phyloP scores from a whole-genome alignment of 2,888 invertebrate species.

The Drosophila sordidapex region DNA sequence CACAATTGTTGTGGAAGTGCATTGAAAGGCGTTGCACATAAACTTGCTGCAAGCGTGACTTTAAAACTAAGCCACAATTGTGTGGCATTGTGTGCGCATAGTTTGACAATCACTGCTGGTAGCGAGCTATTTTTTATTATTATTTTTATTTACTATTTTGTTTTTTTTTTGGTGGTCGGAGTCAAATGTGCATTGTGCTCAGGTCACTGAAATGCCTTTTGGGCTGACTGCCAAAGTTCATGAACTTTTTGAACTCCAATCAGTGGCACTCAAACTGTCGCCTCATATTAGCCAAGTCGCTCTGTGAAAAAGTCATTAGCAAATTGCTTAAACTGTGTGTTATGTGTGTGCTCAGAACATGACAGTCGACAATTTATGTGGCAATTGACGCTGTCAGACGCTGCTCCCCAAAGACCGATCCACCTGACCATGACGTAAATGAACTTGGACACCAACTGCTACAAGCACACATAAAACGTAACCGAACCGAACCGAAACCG shows the following conservation, averaged over 20 bases:
- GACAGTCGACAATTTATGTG: constrained; percentile 63
- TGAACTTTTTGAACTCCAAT: constrained; percentile 68
- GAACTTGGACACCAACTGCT: constrained; percentile 45
- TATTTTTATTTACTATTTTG: constrained; percentile 28
- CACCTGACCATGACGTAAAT: constrained; percentile 74
- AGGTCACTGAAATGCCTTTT: constrained; percentile 66
- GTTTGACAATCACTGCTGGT: constrained; percentile 58
- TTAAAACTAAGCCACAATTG: constrained; percentile 75
- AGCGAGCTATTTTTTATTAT: constrained; percentile 27
- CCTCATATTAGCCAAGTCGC: constrained; percentile 22
- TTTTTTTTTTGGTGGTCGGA: constrained; percentile 67
- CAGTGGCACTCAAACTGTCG: constrained; percentile 54
- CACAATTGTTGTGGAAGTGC: constrained; percentile 76
- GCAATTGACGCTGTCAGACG: constrained; percentile 61
- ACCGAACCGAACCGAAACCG: constrained; percentile 5
- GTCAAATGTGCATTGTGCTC: constrained; percentile 62
- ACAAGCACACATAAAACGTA: constrained; percentile 27
- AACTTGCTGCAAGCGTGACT: constrained; percentile 69
- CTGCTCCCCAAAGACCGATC: constrained; percentile 47
- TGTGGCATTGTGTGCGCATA: constrained; percentile 43
- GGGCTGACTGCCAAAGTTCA: constrained; percentile 68
- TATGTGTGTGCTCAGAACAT: constrained; percentile 30
- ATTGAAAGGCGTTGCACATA: constrained; percentile 61
- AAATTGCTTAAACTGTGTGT: constrained; percentile 63
- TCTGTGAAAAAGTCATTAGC: constrained; percentile 70